Evolutionary conservation across 2,797 vertebrate genomes (phyloP), one percentile per base, ranked within the genome.

Genomic region (Salarias fasciatus): DNA sequence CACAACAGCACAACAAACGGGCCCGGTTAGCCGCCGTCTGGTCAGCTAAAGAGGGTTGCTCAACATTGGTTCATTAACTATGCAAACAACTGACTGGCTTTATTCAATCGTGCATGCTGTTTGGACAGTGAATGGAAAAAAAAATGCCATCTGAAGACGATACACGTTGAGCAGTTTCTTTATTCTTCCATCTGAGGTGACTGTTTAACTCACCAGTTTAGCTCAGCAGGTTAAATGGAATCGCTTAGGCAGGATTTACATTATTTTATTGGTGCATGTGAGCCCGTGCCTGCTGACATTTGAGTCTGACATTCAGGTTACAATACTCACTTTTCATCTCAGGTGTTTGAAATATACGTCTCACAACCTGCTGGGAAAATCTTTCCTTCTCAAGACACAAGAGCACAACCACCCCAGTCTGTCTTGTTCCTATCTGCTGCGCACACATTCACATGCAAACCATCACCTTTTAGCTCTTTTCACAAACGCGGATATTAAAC

Each of bases 401-500:
- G 28, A 57, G 37, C 10, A 1, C 53, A n/a, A 4, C 55, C 13
- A 11, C 58, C 29, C 35, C 63, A 6, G 13, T 57, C 55, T 67
- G 13, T 14, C 30, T 6, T 15, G 13, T 63, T 68, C 48, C 31
- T 47, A 42, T 41, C 44, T 0, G 1, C 46, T 28, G 12, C 37
- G 18, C 41, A 33, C 59, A 48, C 70, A 80, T 74, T 77, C 54
- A 71, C 28, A 82, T 80, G 70, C 76, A 82, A 76, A 67, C 75
- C 50, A 11, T 18, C 48, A 51, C 64, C 48, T 76, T 73, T 78
- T 59, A 33, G 43, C 36, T 59, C 46, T 42, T 70, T 79, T 66
- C 82, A 66, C 66, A 72, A 77, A 73, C 52, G 63, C 82, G 80
- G 84, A 90, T 88, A 89, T 90, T 87, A 89, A 86, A 88, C 62